Base-by-base conservation (phyloP, 2,113 vertebrate species). In the Progne subis region DNA sequence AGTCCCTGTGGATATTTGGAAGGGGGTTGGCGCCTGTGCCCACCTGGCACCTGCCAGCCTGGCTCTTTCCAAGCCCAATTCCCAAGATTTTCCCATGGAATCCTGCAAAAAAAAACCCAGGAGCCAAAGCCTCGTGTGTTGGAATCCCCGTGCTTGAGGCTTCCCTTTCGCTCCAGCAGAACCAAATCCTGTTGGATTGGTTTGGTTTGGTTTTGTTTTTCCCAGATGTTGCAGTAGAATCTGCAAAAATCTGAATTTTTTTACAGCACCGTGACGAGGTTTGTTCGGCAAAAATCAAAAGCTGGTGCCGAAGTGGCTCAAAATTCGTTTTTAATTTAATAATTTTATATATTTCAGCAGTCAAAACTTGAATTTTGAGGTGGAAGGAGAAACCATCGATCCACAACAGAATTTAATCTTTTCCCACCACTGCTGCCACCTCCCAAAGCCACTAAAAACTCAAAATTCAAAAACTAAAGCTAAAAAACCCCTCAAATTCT, bases 271-370 rank as follows among this genome's bases (percentile, higher is more conserved):
- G 12, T 49, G 47, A 21, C 21, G 18, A 49, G 47, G 23, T 49
- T 23, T 23, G 21, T 13, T 49, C 47, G 23, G 21, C 47, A 49
- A 49, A 49, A 49, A n/a, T 37, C 37, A 24, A 24, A 23, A 44
- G 18, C 8, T 34, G n/a, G 46, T 20, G 72, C 41, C 18, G 18
- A 1, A 9, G 0, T 2, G 37, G 57, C 14, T 69, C 26, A 2
- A 20, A n/a, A 11, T 60, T 24, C 24, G 9, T 20, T 49, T 49
- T 49, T 12, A 23, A 24, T 49, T 13, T 12, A 49, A 49, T 49
- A 23, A 49, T 49, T 49, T 49, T 49, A 24, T 49, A 49, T 49
- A 49, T 49, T 49, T 49, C 11, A 49, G 21, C 47, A 23, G 47
- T 37, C 43, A 65, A 71, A 69, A 59, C 64, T 69, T 86, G 71